Percentiles rank a stretch among this genome's conserved stretches.
Evolutionary conservation across 2,797 vertebrate genomes (phyloP).

Genomic region (Pempheris klunzingeri): DNA sequence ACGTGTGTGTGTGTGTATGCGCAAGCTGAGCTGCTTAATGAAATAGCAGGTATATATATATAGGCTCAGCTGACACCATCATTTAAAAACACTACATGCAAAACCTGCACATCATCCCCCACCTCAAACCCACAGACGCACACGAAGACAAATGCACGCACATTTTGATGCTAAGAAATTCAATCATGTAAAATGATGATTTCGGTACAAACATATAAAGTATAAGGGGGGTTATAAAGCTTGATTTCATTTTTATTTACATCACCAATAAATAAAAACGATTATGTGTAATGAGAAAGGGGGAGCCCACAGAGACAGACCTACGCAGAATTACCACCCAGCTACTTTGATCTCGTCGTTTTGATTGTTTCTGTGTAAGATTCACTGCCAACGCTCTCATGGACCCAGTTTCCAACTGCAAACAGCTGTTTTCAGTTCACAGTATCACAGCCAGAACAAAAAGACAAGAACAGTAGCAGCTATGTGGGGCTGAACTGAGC

Average conservation of each 20-base stretch:
- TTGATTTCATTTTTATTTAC: neutral
- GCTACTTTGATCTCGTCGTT: neutral
- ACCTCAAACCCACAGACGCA: conserved; percentile 11
- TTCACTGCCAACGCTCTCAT: neutral
- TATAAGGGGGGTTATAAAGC: neutral
- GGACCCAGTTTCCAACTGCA: conserved; percentile 6
- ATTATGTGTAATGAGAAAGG: neutral
- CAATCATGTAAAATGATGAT: conserved; percentile 12
- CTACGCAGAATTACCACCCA: neutral
- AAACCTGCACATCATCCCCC: neutral
- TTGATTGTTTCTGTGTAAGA: neutral
- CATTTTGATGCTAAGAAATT: conserved; percentile 14
- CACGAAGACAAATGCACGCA: neutral
- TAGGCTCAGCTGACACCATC: conserved; percentile 29
- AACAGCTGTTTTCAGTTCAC: neutral
- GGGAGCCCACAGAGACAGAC: neutral
- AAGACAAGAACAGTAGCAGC: too few species aligned
- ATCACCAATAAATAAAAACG: neutral
- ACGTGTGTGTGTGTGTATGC: conserved; percentile 25
- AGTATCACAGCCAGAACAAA: neutral
- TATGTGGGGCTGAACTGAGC: neutral
- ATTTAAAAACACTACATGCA: neutral
- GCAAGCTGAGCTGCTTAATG: conserved; percentile 31
- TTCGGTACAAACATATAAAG: neutral
- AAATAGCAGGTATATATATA: conserved; percentile 21